Conservation (phyloP, 1,140 invertebrate species). For the Acromyrmex charruanus region DNA sequence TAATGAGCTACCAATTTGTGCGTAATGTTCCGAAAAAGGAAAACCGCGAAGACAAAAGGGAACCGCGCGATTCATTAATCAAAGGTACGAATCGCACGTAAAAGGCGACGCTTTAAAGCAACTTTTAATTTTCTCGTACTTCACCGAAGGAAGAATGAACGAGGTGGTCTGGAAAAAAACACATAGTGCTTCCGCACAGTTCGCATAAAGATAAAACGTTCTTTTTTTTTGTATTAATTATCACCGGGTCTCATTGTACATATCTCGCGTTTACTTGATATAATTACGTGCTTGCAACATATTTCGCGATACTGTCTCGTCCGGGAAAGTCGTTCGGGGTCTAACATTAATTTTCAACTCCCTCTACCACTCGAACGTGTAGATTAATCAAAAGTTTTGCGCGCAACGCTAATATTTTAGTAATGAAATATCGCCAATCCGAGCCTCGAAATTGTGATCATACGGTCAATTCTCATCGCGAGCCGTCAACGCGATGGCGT, state of each 20-base stretch:
- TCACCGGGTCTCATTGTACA: neutral
- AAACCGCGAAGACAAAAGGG: neutral
- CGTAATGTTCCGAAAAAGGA: neutral
- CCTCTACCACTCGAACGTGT: neutral
- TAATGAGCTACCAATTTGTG: conserved; percentile 47
- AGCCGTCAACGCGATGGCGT: conserved; percentile 36
- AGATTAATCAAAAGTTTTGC: conserved; percentile 55
- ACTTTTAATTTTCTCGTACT: conserved; percentile 46
- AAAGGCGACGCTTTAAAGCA: conserved; percentile 4
- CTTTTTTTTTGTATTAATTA: conserved; percentile 23
- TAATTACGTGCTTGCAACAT: conserved; percentile 10
- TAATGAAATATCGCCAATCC: conserved; percentile 52
- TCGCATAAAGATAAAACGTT: neutral
- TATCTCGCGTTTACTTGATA: neutral
- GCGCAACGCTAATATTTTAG: conserved; percentile 49
- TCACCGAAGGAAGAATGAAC: neutral
- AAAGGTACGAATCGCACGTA: conserved; percentile 17
- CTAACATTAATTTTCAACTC: conserved; percentile 58
- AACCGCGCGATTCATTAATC: conserved; percentile 47
- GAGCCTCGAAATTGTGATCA: conserved; percentile 49
- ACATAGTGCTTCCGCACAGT: neutral
- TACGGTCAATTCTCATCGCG: conserved; percentile 46
- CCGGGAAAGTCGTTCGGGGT: conserved; percentile 16
- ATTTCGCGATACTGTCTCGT: conserved; percentile 4
- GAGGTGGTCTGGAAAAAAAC: neutral